Percentiles rank a stretch among this genome's conserved stretches.
Conservation (phyloP, 2,113 vertebrate species). For the Ailurus styani region DNA sequence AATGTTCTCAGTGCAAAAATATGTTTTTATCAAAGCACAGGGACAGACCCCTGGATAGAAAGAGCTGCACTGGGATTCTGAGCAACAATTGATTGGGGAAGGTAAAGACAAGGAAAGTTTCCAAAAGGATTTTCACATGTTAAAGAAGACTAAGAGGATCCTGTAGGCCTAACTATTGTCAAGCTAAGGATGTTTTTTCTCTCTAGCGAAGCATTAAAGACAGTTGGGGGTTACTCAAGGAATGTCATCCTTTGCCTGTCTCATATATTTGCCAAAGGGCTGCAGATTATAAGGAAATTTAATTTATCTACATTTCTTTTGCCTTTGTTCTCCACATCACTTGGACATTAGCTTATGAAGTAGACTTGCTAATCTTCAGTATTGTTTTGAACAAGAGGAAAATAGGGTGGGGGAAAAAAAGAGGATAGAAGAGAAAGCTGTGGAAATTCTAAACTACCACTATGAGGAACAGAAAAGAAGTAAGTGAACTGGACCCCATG, state of each 20-base stretch:
- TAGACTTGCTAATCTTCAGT: neutral
- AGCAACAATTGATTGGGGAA: neutral
- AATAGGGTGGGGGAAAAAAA: neutral
- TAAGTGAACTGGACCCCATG: neutral
- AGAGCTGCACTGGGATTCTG: neutral
- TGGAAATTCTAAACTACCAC: neutral
- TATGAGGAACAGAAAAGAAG: neutral
- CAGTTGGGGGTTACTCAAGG: neutral
- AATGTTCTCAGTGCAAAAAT: neutral
- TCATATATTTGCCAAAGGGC: neutral
- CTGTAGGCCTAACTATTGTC: neutral
- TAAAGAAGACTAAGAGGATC: neutral
- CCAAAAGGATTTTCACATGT: neutral
- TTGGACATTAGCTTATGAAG: neutral
- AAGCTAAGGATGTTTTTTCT: neutral
- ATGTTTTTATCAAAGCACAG: neutral
- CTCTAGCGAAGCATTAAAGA: neutral
- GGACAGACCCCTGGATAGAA: neutral
- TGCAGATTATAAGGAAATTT: neutral
- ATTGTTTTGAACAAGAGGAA: neutral
- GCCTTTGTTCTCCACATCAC: neutral
- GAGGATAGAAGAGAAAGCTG: neutral
- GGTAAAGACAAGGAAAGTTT: neutral
- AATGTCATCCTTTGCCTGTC: neutral
- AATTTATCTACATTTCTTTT: neutral